These are phyloP conservation scores for Glaucomys volans DNA, from an alignment of 2,113 vertebrate species.

Conservation along the genomic window DNA sequence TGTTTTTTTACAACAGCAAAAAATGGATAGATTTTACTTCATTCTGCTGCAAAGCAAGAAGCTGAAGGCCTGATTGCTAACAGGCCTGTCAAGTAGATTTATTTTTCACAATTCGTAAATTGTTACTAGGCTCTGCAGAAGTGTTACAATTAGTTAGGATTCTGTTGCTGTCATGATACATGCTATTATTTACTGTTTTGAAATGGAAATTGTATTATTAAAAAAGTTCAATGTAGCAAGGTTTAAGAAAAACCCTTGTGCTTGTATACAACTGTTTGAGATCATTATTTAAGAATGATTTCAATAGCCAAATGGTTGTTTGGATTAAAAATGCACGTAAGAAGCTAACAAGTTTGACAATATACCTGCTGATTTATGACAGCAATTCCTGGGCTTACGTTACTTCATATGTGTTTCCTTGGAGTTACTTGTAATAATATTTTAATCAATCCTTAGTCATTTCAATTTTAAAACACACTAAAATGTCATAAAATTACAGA, in stretches of 20 bases:
- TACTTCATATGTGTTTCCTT: constrained; percentile 75
- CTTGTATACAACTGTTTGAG: not conserved
- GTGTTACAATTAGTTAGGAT: constrained; percentile 77
- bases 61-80: constrained; percentile 83
- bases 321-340: constrained; percentile 71
- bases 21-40: constrained; percentile 84
- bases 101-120: constrained; percentile 81
- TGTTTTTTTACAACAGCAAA: constrained; percentile 83
- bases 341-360: constrained; percentile 67
- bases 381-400: constrained; percentile 65
- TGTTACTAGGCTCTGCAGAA: constrained; percentile 75
- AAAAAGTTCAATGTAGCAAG: constrained; percentile 75
- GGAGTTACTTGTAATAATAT: constrained; percentile 72
- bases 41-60: constrained; percentile 82
- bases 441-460: constrained; percentile 67
- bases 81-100: constrained; percentile 82
- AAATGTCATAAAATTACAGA: constrained; percentile 60
- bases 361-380: constrained; percentile 69
- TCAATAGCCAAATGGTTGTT: constrained; percentile 70
- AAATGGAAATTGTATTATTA: constrained; percentile 64
- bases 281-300: constrained; percentile 53
- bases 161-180: constrained; percentile 52
- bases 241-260: constrained; percentile 37
- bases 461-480: constrained; percentile 59
- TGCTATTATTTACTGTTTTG: constrained; percentile 75